These are phyloP conservation scores for Cassiopea xamachana DNA, from an alignment of 30 jellyfish, hydroid and myxozoan species.

Conservation along the genomic window DNA sequence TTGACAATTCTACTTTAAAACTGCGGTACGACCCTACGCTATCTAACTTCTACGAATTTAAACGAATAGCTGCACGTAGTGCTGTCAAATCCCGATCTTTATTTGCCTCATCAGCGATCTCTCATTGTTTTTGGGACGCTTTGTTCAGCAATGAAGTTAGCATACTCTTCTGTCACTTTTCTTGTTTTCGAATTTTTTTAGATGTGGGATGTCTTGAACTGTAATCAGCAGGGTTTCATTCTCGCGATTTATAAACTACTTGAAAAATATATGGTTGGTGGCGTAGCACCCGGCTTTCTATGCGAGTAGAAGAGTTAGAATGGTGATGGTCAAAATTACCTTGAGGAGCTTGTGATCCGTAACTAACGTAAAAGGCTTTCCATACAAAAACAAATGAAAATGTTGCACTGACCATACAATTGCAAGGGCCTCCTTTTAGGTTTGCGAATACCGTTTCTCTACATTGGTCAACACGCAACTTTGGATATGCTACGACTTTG, in stretches of 20 bases:
- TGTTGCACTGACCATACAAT: background rate
- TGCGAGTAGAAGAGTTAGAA: conserved; percentile 54
- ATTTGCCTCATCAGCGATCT: too few relatives aligned
- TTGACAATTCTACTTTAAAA: too few relatives aligned
- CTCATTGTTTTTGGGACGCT: too few relatives aligned
- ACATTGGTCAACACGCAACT: background rate
- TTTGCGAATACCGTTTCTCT: conserved; percentile 50
- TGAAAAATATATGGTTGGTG: conserved; percentile 9
- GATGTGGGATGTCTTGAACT: too few relatives aligned
- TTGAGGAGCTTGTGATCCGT: background rate
- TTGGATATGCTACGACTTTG: background rate
- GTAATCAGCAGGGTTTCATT: conserved; percentile 43
- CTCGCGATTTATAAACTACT: background rate
- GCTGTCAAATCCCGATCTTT: too few relatives aligned
- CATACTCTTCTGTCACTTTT: too few relatives aligned
- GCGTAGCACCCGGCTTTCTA: conserved; percentile 60
- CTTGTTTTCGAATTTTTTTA: too few relatives aligned
- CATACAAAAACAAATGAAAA: background rate
- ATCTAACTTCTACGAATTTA: too few relatives aligned
- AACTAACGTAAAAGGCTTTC: background rate
- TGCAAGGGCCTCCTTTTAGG: conserved; percentile 5
- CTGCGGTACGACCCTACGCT: too few relatives aligned
- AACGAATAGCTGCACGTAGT: too few relatives aligned
- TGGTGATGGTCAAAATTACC: conserved; percentile 47
- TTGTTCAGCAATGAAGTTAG: too few relatives aligned